Base-by-base conservation (phyloP, 2,888 invertebrate genomes). In the Coremacera marginata region DNA sequence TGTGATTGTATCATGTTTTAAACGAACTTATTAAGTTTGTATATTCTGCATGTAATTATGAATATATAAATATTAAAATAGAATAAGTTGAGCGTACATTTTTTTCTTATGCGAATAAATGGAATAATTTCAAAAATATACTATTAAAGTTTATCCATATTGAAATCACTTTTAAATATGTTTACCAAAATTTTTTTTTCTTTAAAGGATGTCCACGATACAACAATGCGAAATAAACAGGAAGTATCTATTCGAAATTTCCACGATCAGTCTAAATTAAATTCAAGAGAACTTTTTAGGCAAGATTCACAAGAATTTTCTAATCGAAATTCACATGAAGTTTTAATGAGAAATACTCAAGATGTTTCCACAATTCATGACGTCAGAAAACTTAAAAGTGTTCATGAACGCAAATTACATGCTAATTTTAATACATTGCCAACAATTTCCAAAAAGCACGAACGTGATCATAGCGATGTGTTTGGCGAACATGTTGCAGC, bases 401-500 rank as follows among this genome's bases (percentile, higher is more conserved):
- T 22, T 7, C 19, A 44, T 44, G 9, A 44, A 44, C 37, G 5
- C 9, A 16, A 49, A 67, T 8, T 8, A 14, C 37, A 22, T 1
- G 22, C 22, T n/a, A 19, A 14, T 27, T 14, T 25, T 25, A 14
- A 25, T 25, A n/a, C 63, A 19, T 31, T 34, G n/a, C n/a, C n/a
- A 9, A 34, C n/a, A 19, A 7, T 27, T 34, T 25, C 31, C 19
- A 63, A 34, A 34, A 63, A 37, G 31, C n/a, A 63, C 8, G n/a
- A 25, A 25, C 68, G 51, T 51, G 68, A 70, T 70, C 27, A 49
- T 70, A 70, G 70, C n/a, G 70, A 70, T 70, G n/a, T 52, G 3
- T 70, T 70, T 52, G 70, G 70, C 16, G 70, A 70, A 51, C 70
- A 70, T 70, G 70, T 70, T 16, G 70, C 70, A n/a, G 70, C 70